These are phyloP conservation scores for Salminus brasiliensis DNA, from an alignment of 2,113 vertebrate species.

Conservation along the genomic window DNA sequence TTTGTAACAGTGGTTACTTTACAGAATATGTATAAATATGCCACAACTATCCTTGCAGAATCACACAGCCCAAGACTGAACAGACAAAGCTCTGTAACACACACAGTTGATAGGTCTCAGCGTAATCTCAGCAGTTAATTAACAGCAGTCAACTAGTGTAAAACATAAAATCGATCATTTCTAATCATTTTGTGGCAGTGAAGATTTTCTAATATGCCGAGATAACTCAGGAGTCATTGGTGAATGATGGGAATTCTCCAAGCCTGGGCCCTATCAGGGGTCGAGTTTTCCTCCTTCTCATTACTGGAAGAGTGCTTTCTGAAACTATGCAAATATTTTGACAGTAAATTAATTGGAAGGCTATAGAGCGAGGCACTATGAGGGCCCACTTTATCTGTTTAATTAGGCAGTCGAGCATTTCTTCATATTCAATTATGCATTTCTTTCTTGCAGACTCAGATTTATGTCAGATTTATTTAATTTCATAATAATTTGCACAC, in stretches of 20 bases:
- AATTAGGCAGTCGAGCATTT: neutral
- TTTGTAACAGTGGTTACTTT: neutral
- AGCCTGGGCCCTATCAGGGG: neutral
- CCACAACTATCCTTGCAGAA: conserved; percentile 35
- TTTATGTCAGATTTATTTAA: neutral
- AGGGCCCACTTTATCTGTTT: conserved; percentile 18
- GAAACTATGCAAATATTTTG: conserved; percentile 65
- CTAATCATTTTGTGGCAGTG: neutral
- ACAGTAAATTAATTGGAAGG: conserved; percentile 55
- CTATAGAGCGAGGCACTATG: neutral
- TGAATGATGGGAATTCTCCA: neutral
- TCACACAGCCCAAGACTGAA: neutral
- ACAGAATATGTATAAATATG: neutral
- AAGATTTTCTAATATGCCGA: neutral
- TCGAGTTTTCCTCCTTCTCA: conserved; percentile 48
- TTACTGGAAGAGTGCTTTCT: conserved; percentile 52
- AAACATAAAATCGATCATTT: neutral
- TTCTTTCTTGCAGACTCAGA: conserved; percentile 44
- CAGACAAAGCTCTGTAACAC: neutral
- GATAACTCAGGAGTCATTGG: neutral
- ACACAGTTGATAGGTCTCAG: neutral
- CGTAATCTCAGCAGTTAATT: neutral
- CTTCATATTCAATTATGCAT: conserved; percentile 45
- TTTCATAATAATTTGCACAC: neutral
- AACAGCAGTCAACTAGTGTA: neutral